These are phyloP conservation scores for Microtus agrestis DNA, from an alignment of 2,797 vertebrate genomes.

Conservation along the genomic window DNA sequence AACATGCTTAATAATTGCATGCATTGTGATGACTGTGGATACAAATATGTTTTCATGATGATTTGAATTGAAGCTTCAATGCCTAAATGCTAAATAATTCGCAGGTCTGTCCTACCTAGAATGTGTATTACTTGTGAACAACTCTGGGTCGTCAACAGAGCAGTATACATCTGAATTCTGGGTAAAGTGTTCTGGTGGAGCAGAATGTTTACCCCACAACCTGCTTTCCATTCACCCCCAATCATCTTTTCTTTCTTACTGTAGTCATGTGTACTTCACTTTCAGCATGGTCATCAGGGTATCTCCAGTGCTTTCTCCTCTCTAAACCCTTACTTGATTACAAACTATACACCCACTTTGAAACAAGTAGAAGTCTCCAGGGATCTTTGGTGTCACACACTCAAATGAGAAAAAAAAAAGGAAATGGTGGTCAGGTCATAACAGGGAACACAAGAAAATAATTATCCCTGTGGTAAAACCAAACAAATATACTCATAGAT, in stretches of 20 bases:
- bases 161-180: background rate
- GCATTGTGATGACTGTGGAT: background rate
- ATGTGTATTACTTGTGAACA: background rate
- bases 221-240: background rate
- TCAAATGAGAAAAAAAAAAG: background rate
- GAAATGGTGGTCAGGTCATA: background rate
- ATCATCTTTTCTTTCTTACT: background rate
- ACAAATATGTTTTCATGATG: background rate
- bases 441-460: background rate
- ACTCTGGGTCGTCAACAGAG: background rate
- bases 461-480: background rate
- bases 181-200: background rate
- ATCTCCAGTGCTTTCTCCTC: accelerated
- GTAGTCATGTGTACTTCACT: background rate
- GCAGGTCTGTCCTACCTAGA: background rate
- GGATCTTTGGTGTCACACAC: background rate
- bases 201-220: background rate
- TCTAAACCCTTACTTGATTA: background rate
- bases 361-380: background rate
- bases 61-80: background rate
- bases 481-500: background rate
- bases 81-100: background rate
- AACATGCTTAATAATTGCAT: background rate
- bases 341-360: background rate
- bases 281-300: background rate